Evolutionary conservation across 1,140 invertebrate species (phyloP).

Genomic region (Goniozus legneri): DNA sequence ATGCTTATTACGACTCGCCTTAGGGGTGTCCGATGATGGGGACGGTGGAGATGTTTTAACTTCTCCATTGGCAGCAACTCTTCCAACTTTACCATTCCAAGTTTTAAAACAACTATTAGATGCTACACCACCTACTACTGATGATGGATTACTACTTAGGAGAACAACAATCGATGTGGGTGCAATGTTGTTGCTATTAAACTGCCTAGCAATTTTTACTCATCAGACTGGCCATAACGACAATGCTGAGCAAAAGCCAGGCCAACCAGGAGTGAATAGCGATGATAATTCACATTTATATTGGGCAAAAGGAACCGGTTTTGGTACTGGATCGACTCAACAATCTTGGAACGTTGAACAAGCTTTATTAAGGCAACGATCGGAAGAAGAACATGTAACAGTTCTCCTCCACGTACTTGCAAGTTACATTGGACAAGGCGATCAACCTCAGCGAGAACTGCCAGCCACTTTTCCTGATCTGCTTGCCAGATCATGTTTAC

Average conservation of each 20-base stretch:
- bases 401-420: slow-evolving; percentile 74
- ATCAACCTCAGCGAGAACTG: slow-evolving; percentile 57
- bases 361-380: slow-evolving; percentile 80
- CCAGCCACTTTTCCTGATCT: slow-evolving; percentile 72
- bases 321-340: slow-evolving; percentile 91
- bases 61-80: slow-evolving; percentile 68
- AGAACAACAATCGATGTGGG: slow-evolving; percentile 78
- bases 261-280: slow-evolving; percentile 31
- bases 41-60: slow-evolving; percentile 81
- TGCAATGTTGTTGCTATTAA: slow-evolving; percentile 77
- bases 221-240: slow-evolving; percentile 64
- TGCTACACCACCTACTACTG: slow-evolving; percentile 72
- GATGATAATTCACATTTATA: slow-evolving; percentile 84
- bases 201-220: slow-evolving; percentile 84
- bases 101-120: slow-evolving; percentile 79
- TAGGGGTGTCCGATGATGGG: slow-evolving; percentile 87
- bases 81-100: slow-evolving; percentile 86
- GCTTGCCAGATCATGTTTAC: slow-evolving; percentile 75
- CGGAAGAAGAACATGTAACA: slow-evolving; percentile 91
- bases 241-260: slow-evolving; percentile 20
- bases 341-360: slow-evolving; percentile 96
- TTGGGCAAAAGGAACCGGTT: slow-evolving; percentile 94
- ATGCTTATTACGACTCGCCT: slow-evolving; percentile 76
- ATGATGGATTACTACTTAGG: slow-evolving; percentile 76
- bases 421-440: slow-evolving; percentile 75